Conservation (phyloP, 2,113 vertebrate species). For the Pteruthius melanotis region DNA sequence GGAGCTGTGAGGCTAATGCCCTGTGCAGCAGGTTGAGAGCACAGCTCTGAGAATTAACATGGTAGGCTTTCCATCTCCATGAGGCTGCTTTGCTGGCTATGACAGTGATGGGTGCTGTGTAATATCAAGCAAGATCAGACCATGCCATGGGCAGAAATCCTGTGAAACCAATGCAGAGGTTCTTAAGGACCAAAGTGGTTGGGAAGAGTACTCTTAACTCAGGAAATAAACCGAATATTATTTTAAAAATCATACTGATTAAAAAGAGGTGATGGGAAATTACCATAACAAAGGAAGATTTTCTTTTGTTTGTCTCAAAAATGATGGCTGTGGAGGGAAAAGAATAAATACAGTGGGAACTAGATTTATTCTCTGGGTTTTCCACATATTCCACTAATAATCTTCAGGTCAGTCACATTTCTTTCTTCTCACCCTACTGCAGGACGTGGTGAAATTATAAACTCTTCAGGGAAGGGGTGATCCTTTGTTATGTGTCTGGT, state of each 20-base stretch:
- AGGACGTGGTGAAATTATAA: neutral
- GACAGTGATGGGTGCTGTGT: neutral
- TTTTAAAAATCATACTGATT: neutral
- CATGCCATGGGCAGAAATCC: neutral
- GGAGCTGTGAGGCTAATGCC: conserved; percentile 16
- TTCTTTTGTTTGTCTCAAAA: neutral
- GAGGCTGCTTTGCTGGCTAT: neutral
- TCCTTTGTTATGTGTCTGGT: neutral
- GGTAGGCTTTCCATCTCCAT: conserved; percentile 22
- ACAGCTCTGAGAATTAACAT: neutral
- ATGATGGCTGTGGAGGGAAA: neutral
- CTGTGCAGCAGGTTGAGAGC: neutral
- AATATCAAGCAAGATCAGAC: neutral
- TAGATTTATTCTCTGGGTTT: neutral
- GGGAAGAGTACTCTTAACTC: neutral
- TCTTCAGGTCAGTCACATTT: neutral
- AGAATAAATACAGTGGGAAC: neutral
- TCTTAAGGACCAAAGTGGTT: neutral
- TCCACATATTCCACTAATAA: neutral
- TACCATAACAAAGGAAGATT: neutral
- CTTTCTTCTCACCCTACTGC: neutral
- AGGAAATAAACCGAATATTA: neutral
- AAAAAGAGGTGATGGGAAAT: neutral
- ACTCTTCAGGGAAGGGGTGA: neutral
- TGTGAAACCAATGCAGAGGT: neutral